phyloP scores from a whole-genome alignment of 2,888 invertebrate species.

The Acanthoscelides obtectus region DNA sequence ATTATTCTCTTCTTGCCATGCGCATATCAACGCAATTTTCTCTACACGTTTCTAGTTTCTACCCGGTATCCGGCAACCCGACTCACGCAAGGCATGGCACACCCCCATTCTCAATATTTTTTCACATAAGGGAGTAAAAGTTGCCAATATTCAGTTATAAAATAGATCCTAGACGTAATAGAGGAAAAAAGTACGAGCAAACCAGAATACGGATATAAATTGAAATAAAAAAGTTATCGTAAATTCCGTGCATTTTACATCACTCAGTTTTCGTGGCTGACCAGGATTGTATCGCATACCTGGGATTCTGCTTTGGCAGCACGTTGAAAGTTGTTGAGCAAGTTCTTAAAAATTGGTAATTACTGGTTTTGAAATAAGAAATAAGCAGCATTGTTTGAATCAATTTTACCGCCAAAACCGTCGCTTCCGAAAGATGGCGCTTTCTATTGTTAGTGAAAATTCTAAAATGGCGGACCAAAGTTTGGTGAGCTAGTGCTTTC shows the following conservation, averaged over 20 bases:
- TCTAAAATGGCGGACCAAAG: conserved; percentile 65
- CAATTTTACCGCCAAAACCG: conserved; percentile 31
- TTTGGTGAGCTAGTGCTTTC: conserved; percentile 56
- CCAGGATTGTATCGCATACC: not conserved
- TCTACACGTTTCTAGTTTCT: not conserved
- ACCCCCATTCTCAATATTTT: not conserved
- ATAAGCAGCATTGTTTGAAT: conserved; percentile 14
- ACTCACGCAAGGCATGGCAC: not conserved
- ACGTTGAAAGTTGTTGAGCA: not conserved
- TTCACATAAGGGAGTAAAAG: not conserved
- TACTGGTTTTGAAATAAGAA: not conserved
- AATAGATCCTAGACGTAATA: too few relatives aligned
- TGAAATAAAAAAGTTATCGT: not conserved
- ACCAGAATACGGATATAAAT: not conserved
- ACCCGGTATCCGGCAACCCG: not conserved
- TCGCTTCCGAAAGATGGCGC: conserved; percentile 58
- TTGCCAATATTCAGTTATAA: not conserved
- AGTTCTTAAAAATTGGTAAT: conserved; percentile 1
- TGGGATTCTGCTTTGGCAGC: not conserved
- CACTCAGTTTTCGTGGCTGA: not conserved
- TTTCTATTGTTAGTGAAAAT: conserved; percentile 58
- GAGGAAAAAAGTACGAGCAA: not conserved
- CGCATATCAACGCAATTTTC: not conserved
- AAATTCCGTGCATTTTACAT: not conserved
- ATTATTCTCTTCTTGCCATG: not conserved